A percentile compares a stretch with the other conserved stretches of the same genome.
phyloP scores from a whole-genome alignment of 2,797 vertebrate genomes.

The Odontamblyopus lacepedii region DNA sequence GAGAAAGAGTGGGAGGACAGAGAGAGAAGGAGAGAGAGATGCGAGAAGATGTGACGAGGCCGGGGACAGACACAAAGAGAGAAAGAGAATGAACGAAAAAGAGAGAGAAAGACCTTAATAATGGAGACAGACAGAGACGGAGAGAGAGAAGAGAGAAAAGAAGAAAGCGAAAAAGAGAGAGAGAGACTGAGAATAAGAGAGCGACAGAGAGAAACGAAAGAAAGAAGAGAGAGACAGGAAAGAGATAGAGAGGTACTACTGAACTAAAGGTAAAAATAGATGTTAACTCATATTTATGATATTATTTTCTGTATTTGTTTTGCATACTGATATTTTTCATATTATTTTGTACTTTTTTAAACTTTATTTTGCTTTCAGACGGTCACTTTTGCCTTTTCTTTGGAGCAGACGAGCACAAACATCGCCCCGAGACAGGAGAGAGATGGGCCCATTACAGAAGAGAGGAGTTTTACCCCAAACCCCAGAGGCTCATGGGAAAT shows the following conservation, averaged over 20 bases:
- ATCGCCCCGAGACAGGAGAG: slow-evolving; percentile 40
- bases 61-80: not conserved
- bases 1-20: not conserved
- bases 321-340: not conserved
- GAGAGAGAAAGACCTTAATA: not conserved
- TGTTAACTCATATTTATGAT: not conserved
- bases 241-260: not conserved
- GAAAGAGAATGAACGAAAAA: not conserved
- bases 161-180: not conserved
- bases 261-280: not conserved
- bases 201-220: not conserved
- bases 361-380: too few relatives aligned
- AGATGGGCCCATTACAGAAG: slow-evolving; percentile 34
- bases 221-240: not conserved
- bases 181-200: not conserved
- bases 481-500: slow-evolving; percentile 44
- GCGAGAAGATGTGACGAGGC: too few relatives aligned
- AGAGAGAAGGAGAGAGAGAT: too few relatives aligned
- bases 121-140: not conserved
- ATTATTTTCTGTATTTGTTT: not conserved
- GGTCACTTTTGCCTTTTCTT: too few relatives aligned
- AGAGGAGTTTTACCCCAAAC: slow-evolving; percentile 35
- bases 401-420: slow-evolving; percentile 9
- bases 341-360: not conserved
- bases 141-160: not conserved